A percentile compares a stretch with the other conserved stretches of the same genome.
Conservation (phyloP, 1,140 invertebrate species). For the Phthorimaea operculella region DNA sequence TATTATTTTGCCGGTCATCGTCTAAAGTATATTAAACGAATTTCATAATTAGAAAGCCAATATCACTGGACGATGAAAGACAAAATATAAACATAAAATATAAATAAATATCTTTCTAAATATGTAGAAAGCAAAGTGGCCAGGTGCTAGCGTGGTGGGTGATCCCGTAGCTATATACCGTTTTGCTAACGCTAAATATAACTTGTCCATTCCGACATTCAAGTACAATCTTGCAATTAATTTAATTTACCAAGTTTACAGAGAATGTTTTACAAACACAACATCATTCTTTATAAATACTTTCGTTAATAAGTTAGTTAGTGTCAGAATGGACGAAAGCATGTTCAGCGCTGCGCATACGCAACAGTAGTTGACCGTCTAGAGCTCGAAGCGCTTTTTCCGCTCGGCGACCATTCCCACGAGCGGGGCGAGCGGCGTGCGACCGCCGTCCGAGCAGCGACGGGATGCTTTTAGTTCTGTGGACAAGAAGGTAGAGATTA, state of each 20-base stretch:
- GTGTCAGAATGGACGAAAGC: neutral
- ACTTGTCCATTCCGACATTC: no score
- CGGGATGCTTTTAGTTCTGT: slow-evolving; percentile 47
- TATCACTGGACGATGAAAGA: no score
- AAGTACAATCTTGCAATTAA: neutral
- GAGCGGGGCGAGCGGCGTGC: slow-evolving; percentile 64
- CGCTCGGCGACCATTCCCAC: slow-evolving; percentile 76
- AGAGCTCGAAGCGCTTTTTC: slow-evolving; percentile 74
- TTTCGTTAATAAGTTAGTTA: no score
- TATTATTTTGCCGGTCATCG: neutral
- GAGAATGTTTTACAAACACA: neutral
- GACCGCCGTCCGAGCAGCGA: slow-evolving; percentile 61
- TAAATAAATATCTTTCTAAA: no score
- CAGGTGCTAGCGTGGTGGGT: slow-evolving; percentile 58
- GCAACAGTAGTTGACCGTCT: slow-evolving; percentile 14
- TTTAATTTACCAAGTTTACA: neutral
- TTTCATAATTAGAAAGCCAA: no score
- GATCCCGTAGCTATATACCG: no score
- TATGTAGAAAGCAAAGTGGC: slow-evolving; percentile 42
- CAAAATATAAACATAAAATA: no score
- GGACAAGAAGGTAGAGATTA: slow-evolving; percentile 4
- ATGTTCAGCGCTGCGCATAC: neutral
- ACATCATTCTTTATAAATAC: no score
- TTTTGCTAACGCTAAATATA: no score
- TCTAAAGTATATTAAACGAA: neutral